These are phyloP conservation scores for Cottus gobio DNA, from an alignment of 2,113 vertebrate genomes.

Conservation along the genomic window DNA sequence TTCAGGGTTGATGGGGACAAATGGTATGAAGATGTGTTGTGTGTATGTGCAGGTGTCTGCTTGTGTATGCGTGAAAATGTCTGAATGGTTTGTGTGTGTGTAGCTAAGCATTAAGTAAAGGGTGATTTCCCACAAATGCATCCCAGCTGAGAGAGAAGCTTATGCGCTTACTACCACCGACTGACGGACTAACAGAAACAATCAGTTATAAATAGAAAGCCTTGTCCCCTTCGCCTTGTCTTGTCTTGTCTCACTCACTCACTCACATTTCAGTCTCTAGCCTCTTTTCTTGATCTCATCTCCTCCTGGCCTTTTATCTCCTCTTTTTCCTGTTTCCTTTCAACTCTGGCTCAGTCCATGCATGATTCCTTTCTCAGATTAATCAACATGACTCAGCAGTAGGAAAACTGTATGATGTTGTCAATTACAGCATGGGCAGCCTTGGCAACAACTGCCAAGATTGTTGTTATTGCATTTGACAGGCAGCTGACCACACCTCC, in stretches of 20 bases:
- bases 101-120: slow-evolving; percentile 35
- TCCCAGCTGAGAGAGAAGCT: slow-evolving; percentile 42
- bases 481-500: slow-evolving; percentile 29
- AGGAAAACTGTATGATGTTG: slow-evolving; percentile 35
- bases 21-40: slow-evolving; percentile 16
- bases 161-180: slow-evolving; percentile 32
- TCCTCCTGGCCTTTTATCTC: slow-evolving; percentile 16
- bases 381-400: slow-evolving; percentile 44
- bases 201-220: slow-evolving; percentile 76
- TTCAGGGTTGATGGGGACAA: not conserved
- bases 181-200: slow-evolving; percentile 63
- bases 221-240: slow-evolving; percentile 17
- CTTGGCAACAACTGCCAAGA: not conserved
- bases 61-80: slow-evolving; percentile 9
- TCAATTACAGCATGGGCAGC: not conserved
- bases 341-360: slow-evolving; percentile 27
- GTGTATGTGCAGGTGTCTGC: slow-evolving; percentile 19
- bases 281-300: slow-evolving; percentile 1
- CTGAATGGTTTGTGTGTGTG: slow-evolving; percentile 4
- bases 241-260: slow-evolving; percentile 4
- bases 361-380: slow-evolving; percentile 24
- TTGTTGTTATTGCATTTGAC: slow-evolving; percentile 14
- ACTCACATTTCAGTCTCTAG: slow-evolving; percentile 15
- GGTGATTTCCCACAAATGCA: slow-evolving; percentile 62
- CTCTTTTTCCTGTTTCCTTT: slow-evolving; percentile 20